Evolutionary conservation across 2,797 vertebrate species (phyloP).

Genomic region (Chloroceryle inda): DNA sequence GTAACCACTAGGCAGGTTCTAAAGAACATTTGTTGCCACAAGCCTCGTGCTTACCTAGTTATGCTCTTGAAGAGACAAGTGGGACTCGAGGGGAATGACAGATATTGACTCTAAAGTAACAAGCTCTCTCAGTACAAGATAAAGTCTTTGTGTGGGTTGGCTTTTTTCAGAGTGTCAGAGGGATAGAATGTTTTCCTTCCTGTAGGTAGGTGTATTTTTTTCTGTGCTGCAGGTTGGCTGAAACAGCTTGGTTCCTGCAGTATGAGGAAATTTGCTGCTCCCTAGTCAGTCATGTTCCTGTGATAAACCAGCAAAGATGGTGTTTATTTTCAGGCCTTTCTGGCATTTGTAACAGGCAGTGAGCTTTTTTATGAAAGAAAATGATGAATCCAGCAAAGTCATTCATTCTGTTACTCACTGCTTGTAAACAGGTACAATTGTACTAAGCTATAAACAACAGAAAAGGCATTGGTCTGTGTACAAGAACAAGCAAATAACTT

Average conservation of each 20-base stretch:
- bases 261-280: not conserved
- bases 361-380: not conserved
- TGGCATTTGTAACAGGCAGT: not conserved
- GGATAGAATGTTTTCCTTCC: not conserved
- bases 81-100: not conserved
- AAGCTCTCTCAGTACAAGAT: not conserved
- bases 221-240: not conserved
- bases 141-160: not conserved
- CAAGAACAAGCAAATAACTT: not conserved
- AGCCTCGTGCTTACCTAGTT: not conserved
- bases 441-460: not conserved
- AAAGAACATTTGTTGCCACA: not conserved
- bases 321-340: not conserved
- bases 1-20: not conserved
- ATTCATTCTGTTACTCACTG: not conserved
- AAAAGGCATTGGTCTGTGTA: not conserved
- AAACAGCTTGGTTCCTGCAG: not conserved
- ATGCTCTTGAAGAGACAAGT: not conserved
- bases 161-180: not conserved
- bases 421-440: not conserved
- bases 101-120: not conserved
- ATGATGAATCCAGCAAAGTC: not conserved
- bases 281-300: not conserved
- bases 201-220: conserved; percentile 1
- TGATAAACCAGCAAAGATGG: not conserved